phyloP scores from a whole-genome alignment of 2,797 vertebrate species.

The Tragelaphus eurycerus region DNA sequence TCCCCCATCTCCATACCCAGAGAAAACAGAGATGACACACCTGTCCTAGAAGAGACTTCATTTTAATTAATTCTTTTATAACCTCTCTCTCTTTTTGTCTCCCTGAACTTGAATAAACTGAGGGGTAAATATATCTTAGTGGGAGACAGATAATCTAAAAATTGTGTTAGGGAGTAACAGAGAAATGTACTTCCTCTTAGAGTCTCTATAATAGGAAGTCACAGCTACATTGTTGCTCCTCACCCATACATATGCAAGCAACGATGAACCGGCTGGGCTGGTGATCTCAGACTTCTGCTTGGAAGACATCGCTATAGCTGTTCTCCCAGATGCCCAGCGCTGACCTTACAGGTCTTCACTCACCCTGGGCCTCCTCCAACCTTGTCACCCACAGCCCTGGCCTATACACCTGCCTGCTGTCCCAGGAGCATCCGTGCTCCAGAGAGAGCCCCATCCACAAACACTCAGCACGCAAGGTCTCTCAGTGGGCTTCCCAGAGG shows the following conservation, averaged over 20 bases:
- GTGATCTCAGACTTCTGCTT: background rate
- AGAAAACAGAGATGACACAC: background rate
- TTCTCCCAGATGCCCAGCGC: background rate
- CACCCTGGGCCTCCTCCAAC: background rate
- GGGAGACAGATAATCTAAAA: slow-evolving; percentile 48
- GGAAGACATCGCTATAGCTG: background rate
- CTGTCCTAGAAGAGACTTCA: background rate
- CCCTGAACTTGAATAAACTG: slow-evolving; percentile 40
- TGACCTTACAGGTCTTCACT: background rate
- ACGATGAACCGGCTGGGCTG: background rate
- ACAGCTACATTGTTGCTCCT: background rate
- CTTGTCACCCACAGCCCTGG: background rate
- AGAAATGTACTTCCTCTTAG: slow-evolving; percentile 32
- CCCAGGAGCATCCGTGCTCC: background rate
- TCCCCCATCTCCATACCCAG: background rate
- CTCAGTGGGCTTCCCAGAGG: background rate
- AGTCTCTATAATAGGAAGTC: slow-evolving; percentile 35
- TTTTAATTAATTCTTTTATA: slow-evolving; percentile 23
- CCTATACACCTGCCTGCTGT: background rate
- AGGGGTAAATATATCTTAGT: slow-evolving; percentile 52
- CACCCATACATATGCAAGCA: background rate
- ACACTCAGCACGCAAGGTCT: background rate
- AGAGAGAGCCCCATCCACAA: background rate
- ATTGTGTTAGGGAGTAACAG: background rate
- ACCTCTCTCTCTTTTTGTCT: background rate